Evolutionary conservation across 1,140 invertebrate genomes (phyloP), one percentile per base, ranked within the genome.

Genomic region (Scaptomyza graminum): DNA sequence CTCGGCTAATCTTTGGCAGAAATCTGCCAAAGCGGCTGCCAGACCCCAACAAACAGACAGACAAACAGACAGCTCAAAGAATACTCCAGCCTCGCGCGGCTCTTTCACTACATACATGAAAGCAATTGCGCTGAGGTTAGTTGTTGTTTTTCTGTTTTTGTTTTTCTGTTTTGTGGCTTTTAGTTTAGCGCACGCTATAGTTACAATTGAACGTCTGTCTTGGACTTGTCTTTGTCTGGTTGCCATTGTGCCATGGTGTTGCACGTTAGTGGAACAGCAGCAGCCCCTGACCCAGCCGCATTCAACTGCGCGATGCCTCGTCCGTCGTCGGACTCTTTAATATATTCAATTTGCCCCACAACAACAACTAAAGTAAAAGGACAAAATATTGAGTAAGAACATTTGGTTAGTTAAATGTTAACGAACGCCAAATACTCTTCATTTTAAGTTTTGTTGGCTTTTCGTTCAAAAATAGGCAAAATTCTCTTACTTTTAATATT

Each of bases 1-100:
- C 57, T 15, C 57, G 65, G 59, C 71, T 74, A 74, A 74, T 74
- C 71, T 74, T 52, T 74, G 71, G 71, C 71, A 69, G 65, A 74
- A 63, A 74, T 74, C 71, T 74, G 65, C 71, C 56, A 69, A 11
- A 39, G 68, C 44, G 54, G 46, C 54, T 59, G 69, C 56, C 70
- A 60, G 51, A 18, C 61, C 18, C 34, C 11, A 39, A 39, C 37
- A 39, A 22, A 57, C 47, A 52, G 34, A 34, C 46, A 34, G 25
- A 59, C 56, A 55, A 50, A 41, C 12, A 41, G 37, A 60, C 64
- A 63, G 65, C 54, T 52, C 43, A 67, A 54, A 67, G 25, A 34
- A 60, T 55, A 12, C 37, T 39, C 52, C 18, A 39, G n/a, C 31
- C n/a, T n/a, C n/a, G n/a, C 39, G 50, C 28, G 13, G 31, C 34